Evolutionary conservation across 2,888 invertebrate genomes (phyloP), one percentile per base, ranked within the genome.

Genomic region (Leptopilina drosophilae): DNA sequence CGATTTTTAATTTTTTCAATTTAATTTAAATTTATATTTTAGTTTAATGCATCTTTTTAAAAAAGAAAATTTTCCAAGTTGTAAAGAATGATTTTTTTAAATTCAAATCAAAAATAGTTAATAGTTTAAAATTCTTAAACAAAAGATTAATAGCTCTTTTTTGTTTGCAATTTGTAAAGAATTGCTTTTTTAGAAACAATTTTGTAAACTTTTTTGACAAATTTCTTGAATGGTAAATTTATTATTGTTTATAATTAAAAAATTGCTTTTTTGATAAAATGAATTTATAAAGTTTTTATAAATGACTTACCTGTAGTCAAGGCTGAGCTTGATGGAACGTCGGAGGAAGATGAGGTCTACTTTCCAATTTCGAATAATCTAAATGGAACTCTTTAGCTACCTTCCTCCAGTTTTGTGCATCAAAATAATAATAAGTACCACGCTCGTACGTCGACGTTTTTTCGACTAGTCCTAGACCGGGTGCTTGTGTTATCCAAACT

Each of bases 361-460:
- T 98, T 94, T 99, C 99, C 92, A 99, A 94, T 94, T 99, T 98
- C 94, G 98, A 98, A 94, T 99, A 99, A 94, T 99, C 99, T 93
- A 99, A 94, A 93, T 98, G 97, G 94, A 99, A 98, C 93, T 99
- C 99, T 93, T 99, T 99, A 91, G 98, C 96, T 92, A 98, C 98
- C 94, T 99, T 99, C 92, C 99, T 95, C 99, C 99, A 99, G 93
- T 97, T 98, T 93, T 98, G 97, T 91, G 98, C 98, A 94, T 99
- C 99, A 93, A 99, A 99, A 93, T 98, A 98, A 94, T 98, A 99
- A 94, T 99, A 99, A 89, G 98, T 99, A 93, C 99, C 99, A 91
- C 98, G 95, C 94, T 99, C 99, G 93, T 98, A 99, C 87, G 97
- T 97, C 89, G 96, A 95, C 85, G 98, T 98, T 93, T 99, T 99